Evolutionary conservation across 1,140 invertebrate genomes (phyloP), one percentile per base, ranked within the genome.

Genomic region (Trichogramma pretiosum): DNA sequence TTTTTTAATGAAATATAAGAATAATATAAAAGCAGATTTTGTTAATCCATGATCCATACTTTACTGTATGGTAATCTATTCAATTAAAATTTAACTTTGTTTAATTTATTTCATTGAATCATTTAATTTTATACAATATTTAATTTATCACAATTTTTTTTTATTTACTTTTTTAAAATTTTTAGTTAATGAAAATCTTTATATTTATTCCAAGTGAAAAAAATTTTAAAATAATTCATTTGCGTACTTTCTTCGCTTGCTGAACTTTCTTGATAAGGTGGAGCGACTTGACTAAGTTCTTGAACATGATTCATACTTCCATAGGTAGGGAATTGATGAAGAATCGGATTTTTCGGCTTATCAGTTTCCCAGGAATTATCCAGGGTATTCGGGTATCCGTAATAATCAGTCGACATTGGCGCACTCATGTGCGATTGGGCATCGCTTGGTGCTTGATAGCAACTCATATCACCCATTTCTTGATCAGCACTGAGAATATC

Each of bases 401-500:
- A 70, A 53, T 63, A 72, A 26, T 70, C 67, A 23, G 64, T 59
- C 2, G 63, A 52, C 14, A 64, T 55, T 13, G 54, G 53, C 11
- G 46, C 40, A 49, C 40, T 30, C 21, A 52, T 34, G 2, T 56
- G 52, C 10, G 53, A 55, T 13, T 60, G 60, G 30, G 26, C 56
- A 39, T 70, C 67, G 8, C 60, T 53, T 17, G 62, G 58, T 1
- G 41, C 14, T 0, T 56, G 48, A 30, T 67, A 72, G 35, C 65
- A 70, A 44, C 71, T 68, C 68, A 72, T 72, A 8, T 37, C 46
- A 3, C 56, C 54, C 0, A 70, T 53, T 21, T 65, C 61, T 18
- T 70, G 68, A 51, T 68, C 64, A 19, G 62, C 65, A 55, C 57
- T 85, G 43, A 85, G 66, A 59, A 85, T 86, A 53, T 85, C 83